Evolutionary conservation across 2,113 vertebrate species (phyloP), one percentile per base, ranked within the genome.

Genomic region (Gasterosteus aculeatus): DNA sequence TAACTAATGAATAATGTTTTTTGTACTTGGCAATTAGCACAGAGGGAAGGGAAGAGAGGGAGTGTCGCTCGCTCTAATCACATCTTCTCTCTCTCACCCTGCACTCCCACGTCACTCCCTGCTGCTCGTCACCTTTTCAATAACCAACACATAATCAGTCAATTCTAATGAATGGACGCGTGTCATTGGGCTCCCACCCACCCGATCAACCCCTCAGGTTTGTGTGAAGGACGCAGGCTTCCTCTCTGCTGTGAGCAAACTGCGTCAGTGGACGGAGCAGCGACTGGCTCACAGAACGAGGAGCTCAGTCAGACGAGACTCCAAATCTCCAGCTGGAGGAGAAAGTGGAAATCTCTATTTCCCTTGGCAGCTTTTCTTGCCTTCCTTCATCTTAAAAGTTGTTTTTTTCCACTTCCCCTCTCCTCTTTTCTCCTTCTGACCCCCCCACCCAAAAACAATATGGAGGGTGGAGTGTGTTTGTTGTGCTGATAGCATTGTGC

Each of bases 111-210:
- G 33, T 72, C 41, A 35, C 85, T 80, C 70, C 57, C 80, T 51
- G 59, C 60, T 72, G 66, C 76, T 83, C 80, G 53, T 84, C 82
- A 87, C 42, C 71, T 88, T 26, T 59, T 86, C 75, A 78, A 58
- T 64, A 75, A 75, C 49, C n/a, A 84, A 69, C 44, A 18, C 74
- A 66, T 75, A 53, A 80, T 61, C 71, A 3, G 66, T 79, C 29
- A 42, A 19, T 75, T 78, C 85, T 80, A 26, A 33, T 69, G 26
- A 69, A 81, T 83, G 66, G 51, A 15, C 73, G 31, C 60, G 44
- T 80, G 58, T 68, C 54, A 66, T 33, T 22, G 18, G 39, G 12
- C 46, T n/a, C 41, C 22, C 59, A 9, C 47, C 22, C 53, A 44
- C 18, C 4, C 16, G 58, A 7, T 59, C 39, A 12, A 11, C 35